These are phyloP conservation scores for Leiothrix lutea DNA, from an alignment of 2,113 vertebrate species.

Conservation along the genomic window DNA sequence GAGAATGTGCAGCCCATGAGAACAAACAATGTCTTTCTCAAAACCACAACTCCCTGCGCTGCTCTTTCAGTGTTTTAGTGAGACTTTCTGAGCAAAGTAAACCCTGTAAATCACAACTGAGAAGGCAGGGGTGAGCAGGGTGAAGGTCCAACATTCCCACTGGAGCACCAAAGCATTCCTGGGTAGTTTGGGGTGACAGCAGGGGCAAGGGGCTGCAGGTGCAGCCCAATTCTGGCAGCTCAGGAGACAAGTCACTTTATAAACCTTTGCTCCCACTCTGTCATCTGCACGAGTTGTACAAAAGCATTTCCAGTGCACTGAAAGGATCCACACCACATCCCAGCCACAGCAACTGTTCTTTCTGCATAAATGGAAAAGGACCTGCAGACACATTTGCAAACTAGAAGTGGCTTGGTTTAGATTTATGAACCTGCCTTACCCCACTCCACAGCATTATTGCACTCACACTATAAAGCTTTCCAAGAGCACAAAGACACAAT, in stretches of 20 bases:
- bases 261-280: constrained; percentile 1
- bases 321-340: background rate
- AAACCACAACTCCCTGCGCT: background rate
- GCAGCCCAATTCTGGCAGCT: background rate
- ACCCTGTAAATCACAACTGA: background rate
- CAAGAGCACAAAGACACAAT: background rate
- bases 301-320: background rate
- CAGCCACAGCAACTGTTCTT: background rate
- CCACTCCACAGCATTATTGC: background rate
- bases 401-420: background rate
- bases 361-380: background rate
- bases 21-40: background rate
- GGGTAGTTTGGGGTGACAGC: background rate
- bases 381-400: background rate
- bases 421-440: background rate
- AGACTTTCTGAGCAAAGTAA: background rate
- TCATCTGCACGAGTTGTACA: background rate
- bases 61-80: accelerated
- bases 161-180: background rate
- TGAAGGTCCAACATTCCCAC: background rate
- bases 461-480: background rate
- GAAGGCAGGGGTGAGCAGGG: background rate
- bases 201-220: constrained; percentile 14
- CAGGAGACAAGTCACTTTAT: background rate
- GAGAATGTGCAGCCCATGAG: background rate